A percentile compares a stretch with the other conserved stretches of the same genome.
Evolutionary conservation across 2,113 vertebrate species (phyloP).

Genomic region (Electrona antarctica): DNA sequence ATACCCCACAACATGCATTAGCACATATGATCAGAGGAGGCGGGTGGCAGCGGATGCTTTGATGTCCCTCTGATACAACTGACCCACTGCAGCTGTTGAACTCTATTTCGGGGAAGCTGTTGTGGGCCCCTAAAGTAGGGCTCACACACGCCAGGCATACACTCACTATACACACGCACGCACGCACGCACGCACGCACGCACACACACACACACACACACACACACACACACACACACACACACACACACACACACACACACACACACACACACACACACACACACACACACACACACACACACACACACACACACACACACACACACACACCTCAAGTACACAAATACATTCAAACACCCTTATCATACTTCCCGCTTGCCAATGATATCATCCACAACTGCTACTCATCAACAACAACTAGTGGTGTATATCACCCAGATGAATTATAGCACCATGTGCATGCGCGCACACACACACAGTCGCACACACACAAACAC

Average conservation of each 20-base stretch:
- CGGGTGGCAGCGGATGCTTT: constrained; percentile 64
- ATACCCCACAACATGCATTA: constrained; percentile 73
- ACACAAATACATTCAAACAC: constrained; percentile 1
- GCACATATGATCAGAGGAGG: constrained; percentile 74
- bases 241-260: neutral
- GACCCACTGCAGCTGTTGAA: constrained; percentile 77
- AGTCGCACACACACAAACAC: constrained; percentile 43
- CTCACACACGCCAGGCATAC: constrained; percentile 24
- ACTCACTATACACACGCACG: constrained; percentile 56
- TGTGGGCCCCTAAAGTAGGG: constrained; percentile 57
- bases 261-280: neutral
- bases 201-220: constrained; percentile 11
- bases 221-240: constrained; percentile 10
- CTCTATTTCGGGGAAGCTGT: constrained; percentile 78
- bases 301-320: neutral
- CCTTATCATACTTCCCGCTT: neutral
- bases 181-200: constrained; percentile 26
- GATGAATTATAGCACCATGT: too few relatives aligned
- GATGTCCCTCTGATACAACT: constrained; percentile 74
- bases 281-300: neutral
- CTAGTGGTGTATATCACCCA: neutral
- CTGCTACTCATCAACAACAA: neutral
- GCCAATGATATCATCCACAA: neutral
- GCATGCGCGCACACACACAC: neutral
- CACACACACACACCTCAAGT: neutral